phyloP scores from a whole-genome alignment of 2,888 invertebrate genomes.

The Acanthococcus lagerstroemiae region DNA sequence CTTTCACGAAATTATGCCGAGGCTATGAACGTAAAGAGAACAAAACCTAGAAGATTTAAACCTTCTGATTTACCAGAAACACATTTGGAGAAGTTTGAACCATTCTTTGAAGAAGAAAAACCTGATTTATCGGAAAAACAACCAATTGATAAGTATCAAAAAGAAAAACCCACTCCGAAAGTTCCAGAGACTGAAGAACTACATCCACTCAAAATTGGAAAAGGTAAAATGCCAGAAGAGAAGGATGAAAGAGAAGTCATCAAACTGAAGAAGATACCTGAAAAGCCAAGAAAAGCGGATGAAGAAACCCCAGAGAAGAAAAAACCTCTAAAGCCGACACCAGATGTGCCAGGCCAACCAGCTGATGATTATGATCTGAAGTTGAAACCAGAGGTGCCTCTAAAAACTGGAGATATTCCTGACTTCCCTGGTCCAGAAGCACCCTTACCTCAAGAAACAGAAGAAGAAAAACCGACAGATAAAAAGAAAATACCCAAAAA shows the following conservation, averaged over 20 bases:
- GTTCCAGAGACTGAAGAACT: slow-evolving; percentile 44
- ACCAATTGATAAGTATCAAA: slow-evolving; percentile 32
- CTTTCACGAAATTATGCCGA: slow-evolving; percentile 39
- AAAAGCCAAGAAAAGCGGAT: slow-evolving; percentile 33
- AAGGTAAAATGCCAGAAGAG: slow-evolving; percentile 45
- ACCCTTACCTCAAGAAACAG: slow-evolving; percentile 35
- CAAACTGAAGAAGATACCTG: slow-evolving; percentile 44
- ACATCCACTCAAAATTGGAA: slow-evolving; percentile 45
- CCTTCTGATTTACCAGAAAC: slow-evolving; percentile 36
- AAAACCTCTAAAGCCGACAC: slow-evolving; percentile 34
- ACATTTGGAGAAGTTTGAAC: slow-evolving; percentile 36
- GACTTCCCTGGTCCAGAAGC: slow-evolving; percentile 32
- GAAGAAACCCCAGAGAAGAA: slow-evolving; percentile 37
- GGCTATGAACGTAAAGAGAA: slow-evolving; percentile 38
- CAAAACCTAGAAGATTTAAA: slow-evolving; percentile 36
- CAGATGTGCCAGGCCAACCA: slow-evolving; percentile 37
- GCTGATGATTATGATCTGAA: slow-evolving; percentile 32
- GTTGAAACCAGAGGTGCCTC: slow-evolving; percentile 39
- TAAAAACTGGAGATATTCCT: slow-evolving; percentile 35
- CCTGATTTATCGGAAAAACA: slow-evolving; percentile 39
- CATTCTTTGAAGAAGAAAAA: slow-evolving; percentile 32
- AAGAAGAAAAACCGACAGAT: slow-evolving; percentile 35
- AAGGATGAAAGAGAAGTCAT: slow-evolving; percentile 41
- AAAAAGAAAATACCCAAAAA: slow-evolving; percentile 35
- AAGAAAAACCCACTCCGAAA: slow-evolving; percentile 36